Base-by-base conservation (phyloP, 2,113 vertebrate species). In the Onychorhynchus coronatus region DNA sequence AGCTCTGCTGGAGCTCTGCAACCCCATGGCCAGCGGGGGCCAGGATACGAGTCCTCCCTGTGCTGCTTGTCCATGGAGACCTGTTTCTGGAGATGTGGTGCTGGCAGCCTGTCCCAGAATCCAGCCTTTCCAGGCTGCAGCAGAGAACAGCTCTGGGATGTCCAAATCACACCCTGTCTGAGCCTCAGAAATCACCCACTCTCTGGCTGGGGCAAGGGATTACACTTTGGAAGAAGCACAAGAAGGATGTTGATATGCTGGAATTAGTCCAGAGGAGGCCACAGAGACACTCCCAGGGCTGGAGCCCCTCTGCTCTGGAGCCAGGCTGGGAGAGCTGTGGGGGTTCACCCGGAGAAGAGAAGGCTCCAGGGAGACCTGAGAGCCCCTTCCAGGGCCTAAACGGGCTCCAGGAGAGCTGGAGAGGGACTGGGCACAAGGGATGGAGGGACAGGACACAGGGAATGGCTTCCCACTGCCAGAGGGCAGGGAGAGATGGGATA, bases 31-130 rank as follows among this genome's bases (percentile, higher is more conserved):
- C 61, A 35, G 44, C 2, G 0, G 9, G 19, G 24, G 10, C 8
- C 82, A 46, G 56, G 31, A 35, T 5, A 9, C 4, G 31, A 66
- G 4, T 46, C 61, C 28, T 71, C 56, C 41, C 63, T 33, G 72
- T 33, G 30, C 39, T 21, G 16, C 16, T 28, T 67, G 17, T 27
- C n/a, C 5, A 0, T 33, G 11, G 15, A 39, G 37, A 42, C 12
- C 33, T 7, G 2, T 37, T 78, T 59, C 22, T 42, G 41, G 53
- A n/a, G 17, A 18, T 0, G 11, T 8, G n/a, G 13, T 9, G 13
- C 42, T 68, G 71, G n/a, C 11, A 41, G 56, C 30, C 5, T 47
- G n/a, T 58, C 52, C 53, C 37, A 53, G 7, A 42, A 12, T 11
- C 73, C 35, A 33, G 1, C 5, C 9, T 59, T 44, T 18, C 46